A percentile compares a stretch with the other conserved stretches of the same genome.
Conservation (phyloP, 2,888 invertebrate species). For the Gerosis bhagava region DNA sequence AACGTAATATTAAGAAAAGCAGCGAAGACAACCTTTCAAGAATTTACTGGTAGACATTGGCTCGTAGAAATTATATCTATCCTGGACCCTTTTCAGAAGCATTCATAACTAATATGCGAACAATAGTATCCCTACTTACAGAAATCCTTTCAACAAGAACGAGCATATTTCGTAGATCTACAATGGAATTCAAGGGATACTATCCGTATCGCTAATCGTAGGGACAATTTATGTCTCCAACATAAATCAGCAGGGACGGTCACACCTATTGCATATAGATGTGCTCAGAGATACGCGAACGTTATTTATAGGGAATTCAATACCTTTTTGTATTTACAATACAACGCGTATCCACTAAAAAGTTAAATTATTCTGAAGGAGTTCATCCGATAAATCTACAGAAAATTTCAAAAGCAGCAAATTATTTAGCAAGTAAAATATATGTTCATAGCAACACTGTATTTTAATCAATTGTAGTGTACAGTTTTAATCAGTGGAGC, state of each 20-base stretch:
- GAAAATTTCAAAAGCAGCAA: too few species aligned
- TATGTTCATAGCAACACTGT: too few species aligned
- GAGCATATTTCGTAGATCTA: constrained; percentile 3
- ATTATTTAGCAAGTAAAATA: too few species aligned
- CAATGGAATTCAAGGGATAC: constrained; percentile 35
- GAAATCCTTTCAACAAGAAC: constrained; percentile 7
- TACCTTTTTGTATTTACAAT: constrained; percentile 17
- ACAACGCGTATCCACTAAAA: not conserved
- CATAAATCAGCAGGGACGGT: constrained; percentile 40
- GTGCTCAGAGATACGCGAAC: constrained; percentile 24
- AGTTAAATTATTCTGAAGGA: constrained; percentile 13
- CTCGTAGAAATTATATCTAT: too few species aligned
- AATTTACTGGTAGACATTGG: too few species aligned
- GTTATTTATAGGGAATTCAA: constrained; percentile 19
- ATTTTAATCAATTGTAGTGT: too few species aligned
- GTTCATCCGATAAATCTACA: constrained; percentile 1
- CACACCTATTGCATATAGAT: constrained; percentile 34
- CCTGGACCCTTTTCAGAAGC: too few species aligned
- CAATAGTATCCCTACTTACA: too few species aligned
- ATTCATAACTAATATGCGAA: too few species aligned
- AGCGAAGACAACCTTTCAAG: too few species aligned
- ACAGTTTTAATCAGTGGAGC: too few species aligned
- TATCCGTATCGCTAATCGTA: constrained; percentile 35
- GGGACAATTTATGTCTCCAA: constrained; percentile 41
- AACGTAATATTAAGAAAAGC: too few species aligned